Evolutionary conservation across 2,797 vertebrate genomes (phyloP).

Genomic region (Peromyscus eremicus): DNA sequence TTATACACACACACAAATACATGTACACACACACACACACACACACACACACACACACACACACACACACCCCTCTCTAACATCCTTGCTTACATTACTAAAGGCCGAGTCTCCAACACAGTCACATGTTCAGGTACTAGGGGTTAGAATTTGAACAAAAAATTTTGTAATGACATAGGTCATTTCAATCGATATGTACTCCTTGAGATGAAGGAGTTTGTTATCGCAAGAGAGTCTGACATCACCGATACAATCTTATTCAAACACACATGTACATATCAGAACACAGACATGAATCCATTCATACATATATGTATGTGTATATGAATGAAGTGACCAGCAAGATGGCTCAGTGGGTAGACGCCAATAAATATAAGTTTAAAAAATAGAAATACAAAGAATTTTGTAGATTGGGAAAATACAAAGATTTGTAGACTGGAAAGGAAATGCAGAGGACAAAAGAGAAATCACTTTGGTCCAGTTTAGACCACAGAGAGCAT

Average conservation of each 20-base stretch:
- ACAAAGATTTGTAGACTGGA: not conserved
- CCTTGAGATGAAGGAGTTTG: not conserved
- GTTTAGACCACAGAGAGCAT: not conserved
- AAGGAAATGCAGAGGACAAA: conserved; percentile 23
- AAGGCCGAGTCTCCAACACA: not conserved
- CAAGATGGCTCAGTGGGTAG: not conserved
- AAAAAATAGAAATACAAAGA: conserved; percentile 10
- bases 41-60: not conserved
- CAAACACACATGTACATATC: not conserved
- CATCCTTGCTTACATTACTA: not conserved
- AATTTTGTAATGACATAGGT: not conserved
- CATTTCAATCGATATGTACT: not conserved
- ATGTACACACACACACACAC: not conserved
- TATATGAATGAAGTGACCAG: not conserved
- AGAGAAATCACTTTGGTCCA: not conserved
- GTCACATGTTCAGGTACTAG: not conserved
- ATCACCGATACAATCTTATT: not conserved
- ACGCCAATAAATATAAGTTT: not conserved
- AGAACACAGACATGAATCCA: not conserved
- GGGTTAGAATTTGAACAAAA: not conserved
- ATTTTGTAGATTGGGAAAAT: not conserved
- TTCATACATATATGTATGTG: not conserved
- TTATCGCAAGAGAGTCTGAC: not conserved
- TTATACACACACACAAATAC: too few species aligned
- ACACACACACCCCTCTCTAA: not conserved